phyloP scores from a whole-genome alignment of 1,140 invertebrate species.

The Pseudomyrmex pallidus region DNA sequence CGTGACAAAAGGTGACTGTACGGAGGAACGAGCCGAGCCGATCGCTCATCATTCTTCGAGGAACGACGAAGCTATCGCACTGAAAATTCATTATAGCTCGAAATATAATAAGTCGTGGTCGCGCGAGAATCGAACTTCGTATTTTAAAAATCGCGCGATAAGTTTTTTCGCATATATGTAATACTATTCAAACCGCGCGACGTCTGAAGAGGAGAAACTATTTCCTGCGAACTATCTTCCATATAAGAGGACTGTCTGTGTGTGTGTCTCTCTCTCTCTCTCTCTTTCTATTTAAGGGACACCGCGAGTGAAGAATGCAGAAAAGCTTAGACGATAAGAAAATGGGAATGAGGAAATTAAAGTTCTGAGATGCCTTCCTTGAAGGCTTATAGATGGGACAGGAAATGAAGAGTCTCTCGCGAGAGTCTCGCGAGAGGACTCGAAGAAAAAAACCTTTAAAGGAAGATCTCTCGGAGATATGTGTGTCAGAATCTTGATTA shows the following conservation, averaged over 20 bases:
- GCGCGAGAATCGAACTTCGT: neutral
- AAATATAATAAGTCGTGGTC: conserved; percentile 25
- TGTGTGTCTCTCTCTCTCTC: neutral
- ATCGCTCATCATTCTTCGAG: conserved; percentile 38
- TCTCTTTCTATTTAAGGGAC: neutral
- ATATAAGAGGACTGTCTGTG: neutral
- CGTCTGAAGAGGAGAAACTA: neutral
- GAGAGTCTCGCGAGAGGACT: neutral
- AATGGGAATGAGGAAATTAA: conserved; percentile 50
- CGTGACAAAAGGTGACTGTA: conserved; percentile 40
- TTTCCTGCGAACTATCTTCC: neutral
- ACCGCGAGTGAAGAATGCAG: conserved; percentile 24
- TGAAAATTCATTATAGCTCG: neutral
- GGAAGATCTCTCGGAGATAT: conserved; percentile 11
- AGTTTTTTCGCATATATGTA: neutral
- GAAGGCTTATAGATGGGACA: conserved; percentile 35
- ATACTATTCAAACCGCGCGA: neutral
- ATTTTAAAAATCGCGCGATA: neutral
- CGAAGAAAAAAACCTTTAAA: conserved; percentile 32
- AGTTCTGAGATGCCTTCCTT: conserved; percentile 29
- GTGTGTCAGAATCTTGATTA: conserved; percentile 21
- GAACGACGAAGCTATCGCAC: neutral
- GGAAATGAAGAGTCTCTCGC: conserved; percentile 39
- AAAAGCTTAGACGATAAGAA: conserved; percentile 46
- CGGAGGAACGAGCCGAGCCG: neutral